Conservation (phyloP, 37 sponge, comb jelly and placozoan species). For the Cliona cf. orientalis region DNA sequence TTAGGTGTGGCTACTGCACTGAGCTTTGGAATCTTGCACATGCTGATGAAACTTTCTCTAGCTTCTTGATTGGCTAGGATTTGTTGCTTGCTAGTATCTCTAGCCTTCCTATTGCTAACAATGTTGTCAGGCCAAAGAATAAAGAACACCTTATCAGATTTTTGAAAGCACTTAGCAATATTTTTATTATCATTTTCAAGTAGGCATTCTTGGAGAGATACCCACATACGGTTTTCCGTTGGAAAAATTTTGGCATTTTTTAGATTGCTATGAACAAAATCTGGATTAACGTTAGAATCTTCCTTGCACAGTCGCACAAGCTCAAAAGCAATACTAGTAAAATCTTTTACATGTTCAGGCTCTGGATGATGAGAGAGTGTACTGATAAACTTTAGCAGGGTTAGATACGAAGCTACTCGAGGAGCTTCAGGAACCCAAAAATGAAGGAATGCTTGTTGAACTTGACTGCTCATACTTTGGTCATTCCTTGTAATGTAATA, state of each 20-base stretch:
- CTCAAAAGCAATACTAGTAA: constrained; percentile 23
- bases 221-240: constrained; percentile 33
- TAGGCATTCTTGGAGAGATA: constrained; percentile 14
- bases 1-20: background rate
- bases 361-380: constrained; percentile 27
- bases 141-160: constrained; percentile 31
- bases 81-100: background rate
- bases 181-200: constrained; percentile 33
- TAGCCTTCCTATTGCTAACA: background rate
- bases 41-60: constrained; percentile 6
- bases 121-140: constrained; percentile 29
- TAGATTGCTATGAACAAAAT: constrained; percentile 11
- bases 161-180: constrained; percentile 27
- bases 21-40: constrained; percentile 33
- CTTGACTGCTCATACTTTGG: background rate
- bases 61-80: constrained; percentile 5
- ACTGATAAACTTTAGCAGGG: constrained; percentile 31
- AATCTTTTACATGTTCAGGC: constrained; percentile 15
- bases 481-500: constrained; percentile 3
- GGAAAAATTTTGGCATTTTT: constrained; percentile 34
- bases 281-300: background rate
- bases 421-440: constrained; percentile 29
- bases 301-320: background rate
- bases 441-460: constrained; percentile 18
- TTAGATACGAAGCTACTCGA: background rate